A percentile compares a stretch with the other conserved stretches of the same genome.
Conservation (phyloP, 2,888 invertebrate genomes). For the Drosophila fungiperda region DNA sequence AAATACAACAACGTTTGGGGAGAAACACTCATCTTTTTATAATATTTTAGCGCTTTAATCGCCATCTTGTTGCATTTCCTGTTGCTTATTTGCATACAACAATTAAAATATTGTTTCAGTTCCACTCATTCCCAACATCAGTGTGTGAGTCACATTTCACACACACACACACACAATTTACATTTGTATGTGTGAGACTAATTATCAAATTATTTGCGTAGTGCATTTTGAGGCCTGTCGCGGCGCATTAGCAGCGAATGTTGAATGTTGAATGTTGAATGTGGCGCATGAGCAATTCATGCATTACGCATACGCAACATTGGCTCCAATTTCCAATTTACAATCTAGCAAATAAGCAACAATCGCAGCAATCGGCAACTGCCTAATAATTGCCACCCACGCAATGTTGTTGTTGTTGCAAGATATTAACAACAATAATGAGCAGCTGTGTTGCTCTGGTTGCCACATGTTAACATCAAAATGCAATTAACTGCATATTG, state of each 20-base stretch:
- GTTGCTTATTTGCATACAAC: too few relatives aligned
- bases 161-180: constrained; percentile 16
- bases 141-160: constrained; percentile 2
- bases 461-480: constrained; percentile 72
- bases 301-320: constrained; percentile 70
- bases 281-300: constrained; percentile 71
- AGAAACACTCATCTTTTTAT: background rate
- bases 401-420: constrained; percentile 17
- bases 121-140: background rate
- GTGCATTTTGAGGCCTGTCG: constrained; percentile 57
- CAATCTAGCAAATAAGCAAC: constrained; percentile 18
- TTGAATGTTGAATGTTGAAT: constrained; percentile 15
- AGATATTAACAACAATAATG: constrained; percentile 50
- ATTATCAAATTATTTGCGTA: constrained; percentile 65
- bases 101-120: background rate
- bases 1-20: background rate
- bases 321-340: constrained; percentile 15
- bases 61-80: background rate
- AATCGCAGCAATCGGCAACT: constrained; percentile 39
- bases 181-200: constrained; percentile 55
- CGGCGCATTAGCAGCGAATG: constrained; percentile 51
- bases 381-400: constrained; percentile 51
- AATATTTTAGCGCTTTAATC: background rate
- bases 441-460: constrained; percentile 20
- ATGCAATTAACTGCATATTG: constrained; percentile 75